Evolutionary conservation across 1,140 invertebrate species (phyloP).

Genomic region (Drosophila sulfurigaster): DNA sequence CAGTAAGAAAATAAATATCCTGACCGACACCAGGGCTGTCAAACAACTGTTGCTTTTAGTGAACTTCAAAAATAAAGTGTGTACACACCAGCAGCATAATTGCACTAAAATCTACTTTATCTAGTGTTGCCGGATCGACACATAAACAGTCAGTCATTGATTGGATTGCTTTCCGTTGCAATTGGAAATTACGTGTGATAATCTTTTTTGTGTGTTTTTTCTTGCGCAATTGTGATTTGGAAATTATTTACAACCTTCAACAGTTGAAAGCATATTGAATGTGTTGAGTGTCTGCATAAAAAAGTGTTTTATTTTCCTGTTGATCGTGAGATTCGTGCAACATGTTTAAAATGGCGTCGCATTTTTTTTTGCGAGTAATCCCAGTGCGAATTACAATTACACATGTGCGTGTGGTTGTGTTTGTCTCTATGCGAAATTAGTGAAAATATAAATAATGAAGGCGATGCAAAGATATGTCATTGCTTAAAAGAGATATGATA

Average conservation of each 20-base stretch:
- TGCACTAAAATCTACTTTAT: background rate
- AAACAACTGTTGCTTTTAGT: background rate
- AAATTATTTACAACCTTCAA: conserved; percentile 6
- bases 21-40: background rate
- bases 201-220: background rate
- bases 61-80: background rate
- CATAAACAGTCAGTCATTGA: background rate
- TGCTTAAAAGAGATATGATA: conserved; percentile 1
- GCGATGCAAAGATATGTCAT: conserved; percentile 3
- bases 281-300: background rate
- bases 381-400: background rate
- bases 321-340: conserved; percentile 3
- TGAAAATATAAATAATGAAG: conserved; percentile 2
- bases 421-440: conserved; percentile 5
- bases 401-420: background rate
- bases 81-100: background rate
- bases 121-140: background rate
- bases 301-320: conserved; percentile 16
- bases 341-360: background rate
- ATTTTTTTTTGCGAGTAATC: background rate
- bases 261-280: background rate
- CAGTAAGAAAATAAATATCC: background rate
- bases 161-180: background rate
- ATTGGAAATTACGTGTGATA: background rate
- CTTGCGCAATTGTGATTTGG: background rate